These are phyloP conservation scores for Eristalis tenax DNA, from an alignment of 2,888 invertebrate genomes.

Conservation along the genomic window DNA sequence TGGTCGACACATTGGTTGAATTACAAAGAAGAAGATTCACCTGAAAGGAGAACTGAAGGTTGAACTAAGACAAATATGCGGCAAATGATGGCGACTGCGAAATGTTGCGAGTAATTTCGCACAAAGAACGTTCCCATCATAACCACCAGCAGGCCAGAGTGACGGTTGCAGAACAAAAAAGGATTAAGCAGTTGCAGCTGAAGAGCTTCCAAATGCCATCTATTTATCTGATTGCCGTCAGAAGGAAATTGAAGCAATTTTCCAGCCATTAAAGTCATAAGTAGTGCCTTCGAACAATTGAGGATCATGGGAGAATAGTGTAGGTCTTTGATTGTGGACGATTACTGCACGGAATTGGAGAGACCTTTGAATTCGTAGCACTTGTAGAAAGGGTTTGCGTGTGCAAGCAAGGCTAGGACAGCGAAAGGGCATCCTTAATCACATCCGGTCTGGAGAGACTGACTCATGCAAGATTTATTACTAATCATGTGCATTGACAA, in stretches of 20 bases:
- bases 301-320: background rate
- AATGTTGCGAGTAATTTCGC: background rate
- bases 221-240: background rate
- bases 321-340: background rate
- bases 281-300: background rate
- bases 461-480: background rate
- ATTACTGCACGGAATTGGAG: background rate
- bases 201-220: background rate
- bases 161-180: background rate
- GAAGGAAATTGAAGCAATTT: background rate
- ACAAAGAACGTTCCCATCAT: background rate
- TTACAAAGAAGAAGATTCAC: background rate
- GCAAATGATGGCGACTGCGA: background rate
- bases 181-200: background rate
- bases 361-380: background rate
- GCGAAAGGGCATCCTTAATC: background rate
- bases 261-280: background rate
- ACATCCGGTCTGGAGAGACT: background rate
- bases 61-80: background rate
- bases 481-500: background rate
- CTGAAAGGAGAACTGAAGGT: background rate
- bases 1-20: background rate
- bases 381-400: background rate
- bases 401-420: background rate
- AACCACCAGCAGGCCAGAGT: background rate